These are phyloP conservation scores for Oxyruncus cristatus DNA, from an alignment of 2,113 vertebrate genomes.

Conservation along the genomic window DNA sequence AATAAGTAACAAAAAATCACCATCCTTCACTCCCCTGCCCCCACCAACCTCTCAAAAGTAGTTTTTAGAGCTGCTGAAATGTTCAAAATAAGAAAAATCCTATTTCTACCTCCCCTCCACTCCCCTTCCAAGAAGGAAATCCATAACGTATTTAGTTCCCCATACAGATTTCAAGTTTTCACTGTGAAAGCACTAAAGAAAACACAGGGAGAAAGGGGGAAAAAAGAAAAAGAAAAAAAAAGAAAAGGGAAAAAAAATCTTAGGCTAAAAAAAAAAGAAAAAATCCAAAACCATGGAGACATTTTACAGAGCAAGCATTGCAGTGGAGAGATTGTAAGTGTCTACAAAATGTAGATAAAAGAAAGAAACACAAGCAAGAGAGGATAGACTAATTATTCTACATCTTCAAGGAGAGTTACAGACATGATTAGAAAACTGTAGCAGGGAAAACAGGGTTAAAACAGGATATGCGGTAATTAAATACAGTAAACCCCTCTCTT, in stretches of 20 bases:
- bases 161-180: not conserved
- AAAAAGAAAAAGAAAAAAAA: fast-evolving
- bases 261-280: fast-evolving
- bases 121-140: not conserved
- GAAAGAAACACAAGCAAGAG: not conserved
- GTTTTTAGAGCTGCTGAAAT: not conserved
- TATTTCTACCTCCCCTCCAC: not conserved
- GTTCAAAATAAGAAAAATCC: not conserved
- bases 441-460: not conserved
- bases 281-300: fast-evolving
- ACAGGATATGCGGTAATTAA: not conserved
- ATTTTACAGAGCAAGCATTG: not conserved
- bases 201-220: fast-evolving
- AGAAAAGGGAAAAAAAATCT: not conserved
- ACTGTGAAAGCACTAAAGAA: not conserved
- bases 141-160: not conserved
- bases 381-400: not conserved
- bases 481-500: not conserved
- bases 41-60: not conserved
- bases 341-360: not conserved
- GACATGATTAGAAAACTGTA: not conserved
- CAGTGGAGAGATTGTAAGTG: not conserved
- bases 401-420: not conserved
- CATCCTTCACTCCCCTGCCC: not conserved
- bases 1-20: constrained; percentile 30